Evolutionary conservation across 2,888 invertebrate genomes (phyloP).

Genomic region (Chloroclysta siterata): DNA sequence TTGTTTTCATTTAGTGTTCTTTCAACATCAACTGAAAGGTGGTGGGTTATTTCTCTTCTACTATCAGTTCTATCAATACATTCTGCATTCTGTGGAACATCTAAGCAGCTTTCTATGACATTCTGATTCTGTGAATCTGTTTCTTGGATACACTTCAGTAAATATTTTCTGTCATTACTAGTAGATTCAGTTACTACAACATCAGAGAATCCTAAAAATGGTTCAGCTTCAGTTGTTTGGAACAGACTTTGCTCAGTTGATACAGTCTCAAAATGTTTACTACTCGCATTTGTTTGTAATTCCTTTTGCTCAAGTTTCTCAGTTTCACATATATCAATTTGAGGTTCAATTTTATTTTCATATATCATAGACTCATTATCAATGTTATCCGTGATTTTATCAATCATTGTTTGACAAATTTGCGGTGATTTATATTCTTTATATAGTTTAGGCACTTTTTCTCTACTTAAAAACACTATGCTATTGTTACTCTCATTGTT

Average conservation of each 20-base stretch:
- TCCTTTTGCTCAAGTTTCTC: conserved; percentile 15
- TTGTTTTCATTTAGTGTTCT: background rate
- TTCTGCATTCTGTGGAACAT: background rate
- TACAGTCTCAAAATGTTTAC: conserved; percentile 9
- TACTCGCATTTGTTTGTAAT: conserved; percentile 3
- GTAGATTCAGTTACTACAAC: conserved; percentile 20
- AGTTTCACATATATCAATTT: conserved; percentile 5
- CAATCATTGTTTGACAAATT: background rate
- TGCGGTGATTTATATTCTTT: conserved; percentile 19
- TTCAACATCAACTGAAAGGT: background rate
- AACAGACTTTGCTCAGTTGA: conserved; percentile 45
- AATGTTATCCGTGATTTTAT: background rate
- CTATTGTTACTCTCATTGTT: conserved; percentile 46
- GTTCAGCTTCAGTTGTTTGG: conserved; percentile 56
- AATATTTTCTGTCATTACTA: conserved; percentile 6
- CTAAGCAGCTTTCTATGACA: background rate
- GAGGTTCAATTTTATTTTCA: conserved; percentile 14
- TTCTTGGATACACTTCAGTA: conserved; percentile 21
- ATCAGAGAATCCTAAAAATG: conserved; percentile 59
- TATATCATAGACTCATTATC: conserved; percentile 19
- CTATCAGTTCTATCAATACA: background rate
- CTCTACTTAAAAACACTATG: conserved; percentile 43
- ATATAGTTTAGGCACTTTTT: conserved; percentile 30
- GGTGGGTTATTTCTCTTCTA: conserved; percentile 2
- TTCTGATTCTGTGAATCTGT: background rate